Evolutionary conservation across 1,140 invertebrate genomes (phyloP).

Genomic region (Stenopsyche tienmushanensis): DNA sequence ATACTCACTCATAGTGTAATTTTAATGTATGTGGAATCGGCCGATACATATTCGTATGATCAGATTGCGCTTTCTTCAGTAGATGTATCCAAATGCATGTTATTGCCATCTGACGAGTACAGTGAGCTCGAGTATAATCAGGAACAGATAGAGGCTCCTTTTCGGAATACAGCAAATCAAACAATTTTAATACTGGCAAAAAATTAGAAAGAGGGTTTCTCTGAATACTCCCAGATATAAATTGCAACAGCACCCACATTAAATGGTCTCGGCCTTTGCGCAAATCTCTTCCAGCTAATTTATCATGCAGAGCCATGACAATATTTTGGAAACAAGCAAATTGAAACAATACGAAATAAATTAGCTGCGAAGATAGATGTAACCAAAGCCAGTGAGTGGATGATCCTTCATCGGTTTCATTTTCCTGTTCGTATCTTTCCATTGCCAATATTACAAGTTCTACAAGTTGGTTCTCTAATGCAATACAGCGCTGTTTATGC

Average conservation of each 20-base stretch:
- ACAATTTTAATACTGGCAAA: constrained; percentile 85
- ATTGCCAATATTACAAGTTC: constrained; percentile 89
- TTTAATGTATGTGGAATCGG: constrained; percentile 82
- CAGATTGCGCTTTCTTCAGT: constrained; percentile 86
- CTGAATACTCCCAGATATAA: constrained; percentile 95
- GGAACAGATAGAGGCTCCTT: constrained; percentile 87
- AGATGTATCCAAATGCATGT: constrained; percentile 97
- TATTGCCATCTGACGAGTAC: constrained; percentile 89
- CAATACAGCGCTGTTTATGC: constrained; percentile 85
- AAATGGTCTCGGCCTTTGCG: constrained; percentile 90
- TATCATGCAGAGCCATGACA: constrained; percentile 84
- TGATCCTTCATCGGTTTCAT: constrained; percentile 65
- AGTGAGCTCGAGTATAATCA: constrained; percentile 81
- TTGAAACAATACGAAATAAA: constrained; percentile 94
- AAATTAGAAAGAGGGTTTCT: constrained; percentile 90
- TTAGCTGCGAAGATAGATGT: constrained; percentile 91
- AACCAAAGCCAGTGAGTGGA: constrained; percentile 86
- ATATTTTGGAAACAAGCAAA: constrained; percentile 92
- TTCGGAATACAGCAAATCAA: constrained; percentile 91
- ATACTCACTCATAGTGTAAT: constrained; percentile 76
- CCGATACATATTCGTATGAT: constrained; percentile 74
- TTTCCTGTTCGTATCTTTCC: constrained; percentile 79
- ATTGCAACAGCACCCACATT: constrained; percentile 97
- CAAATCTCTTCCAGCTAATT: constrained; percentile 77
- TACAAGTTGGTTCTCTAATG: constrained; percentile 90